phyloP scores from a whole-genome alignment of 2,113 vertebrate genomes.

The Guaruba guarouba region DNA sequence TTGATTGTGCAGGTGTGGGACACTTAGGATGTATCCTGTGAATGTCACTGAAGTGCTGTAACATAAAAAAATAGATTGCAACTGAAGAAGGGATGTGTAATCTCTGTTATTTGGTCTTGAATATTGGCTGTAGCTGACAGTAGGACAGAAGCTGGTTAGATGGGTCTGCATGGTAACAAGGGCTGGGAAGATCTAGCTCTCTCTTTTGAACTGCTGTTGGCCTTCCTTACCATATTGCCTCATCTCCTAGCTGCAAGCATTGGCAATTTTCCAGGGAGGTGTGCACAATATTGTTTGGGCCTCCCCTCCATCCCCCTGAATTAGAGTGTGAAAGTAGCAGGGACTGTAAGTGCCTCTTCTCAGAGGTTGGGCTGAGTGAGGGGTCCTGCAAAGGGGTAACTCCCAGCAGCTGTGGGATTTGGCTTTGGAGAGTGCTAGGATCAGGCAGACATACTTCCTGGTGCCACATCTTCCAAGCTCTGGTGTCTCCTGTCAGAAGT shows the following conservation, averaged over 20 bases:
- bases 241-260: neutral
- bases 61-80: neutral
- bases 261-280: neutral
- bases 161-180: neutral
- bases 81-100: neutral
- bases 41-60: neutral
- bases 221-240: slow-evolving; percentile 1
- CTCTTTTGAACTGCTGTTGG: slow-evolving; percentile 8
- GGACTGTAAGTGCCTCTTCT: neutral
- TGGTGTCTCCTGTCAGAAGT: neutral
- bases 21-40: neutral
- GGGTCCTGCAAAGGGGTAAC: neutral
- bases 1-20: neutral
- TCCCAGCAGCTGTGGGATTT: neutral
- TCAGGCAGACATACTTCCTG: neutral
- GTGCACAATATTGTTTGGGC: neutral
- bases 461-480: neutral
- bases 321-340: neutral
- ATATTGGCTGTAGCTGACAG: neutral
- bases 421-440: neutral
- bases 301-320: neutral
- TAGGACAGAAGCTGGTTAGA: neutral
- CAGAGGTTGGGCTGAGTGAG: neutral
- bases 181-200: neutral
- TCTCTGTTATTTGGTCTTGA: neutral